A percentile compares a stretch with the other conserved stretches of the same genome.
Evolutionary conservation across 2,888 invertebrate genomes (phyloP).

Genomic region (Apamea sordens): DNA sequence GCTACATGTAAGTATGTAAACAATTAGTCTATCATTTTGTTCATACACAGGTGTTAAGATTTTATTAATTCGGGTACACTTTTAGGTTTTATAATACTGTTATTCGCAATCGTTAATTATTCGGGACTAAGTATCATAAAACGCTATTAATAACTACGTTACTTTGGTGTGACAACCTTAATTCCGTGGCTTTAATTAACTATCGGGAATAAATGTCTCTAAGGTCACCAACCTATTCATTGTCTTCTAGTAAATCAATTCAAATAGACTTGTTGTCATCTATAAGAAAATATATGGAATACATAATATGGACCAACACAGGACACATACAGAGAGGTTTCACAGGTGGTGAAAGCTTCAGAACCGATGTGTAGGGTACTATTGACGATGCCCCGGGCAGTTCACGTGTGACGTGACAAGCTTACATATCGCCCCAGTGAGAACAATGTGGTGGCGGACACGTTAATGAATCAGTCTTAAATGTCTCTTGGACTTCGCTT

Average conservation of each 20-base stretch:
- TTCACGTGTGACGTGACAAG: slow-evolving; percentile 24
- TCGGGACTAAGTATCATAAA: background rate
- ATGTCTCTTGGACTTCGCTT: background rate
- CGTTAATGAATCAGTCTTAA: slow-evolving; percentile 8
- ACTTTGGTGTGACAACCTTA: background rate
- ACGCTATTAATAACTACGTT: background rate
- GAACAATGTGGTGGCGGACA: background rate
- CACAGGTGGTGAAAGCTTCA: slow-evolving; percentile 5
- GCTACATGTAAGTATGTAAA: background rate
- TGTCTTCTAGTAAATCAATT: background rate
- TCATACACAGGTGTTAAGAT: background rate
- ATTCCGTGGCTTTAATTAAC: background rate
- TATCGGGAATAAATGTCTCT: background rate
- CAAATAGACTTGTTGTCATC: background rate
- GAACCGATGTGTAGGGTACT: slow-evolving; percentile 13
- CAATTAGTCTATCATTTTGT: background rate
- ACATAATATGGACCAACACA: background rate
- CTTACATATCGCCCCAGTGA: slow-evolving; percentile 28
- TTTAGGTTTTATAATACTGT: background rate
- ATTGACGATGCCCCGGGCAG: slow-evolving; percentile 17
- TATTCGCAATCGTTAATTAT: background rate
- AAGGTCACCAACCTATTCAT: background rate
- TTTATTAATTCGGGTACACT: background rate
- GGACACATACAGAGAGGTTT: no score
- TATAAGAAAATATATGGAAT: background rate